A percentile compares a stretch with the other conserved stretches of the same genome.
Evolutionary conservation across 92 coral and sea anemone genomes (phyloP).

Genomic region (Epizoanthus stellaris): DNA sequence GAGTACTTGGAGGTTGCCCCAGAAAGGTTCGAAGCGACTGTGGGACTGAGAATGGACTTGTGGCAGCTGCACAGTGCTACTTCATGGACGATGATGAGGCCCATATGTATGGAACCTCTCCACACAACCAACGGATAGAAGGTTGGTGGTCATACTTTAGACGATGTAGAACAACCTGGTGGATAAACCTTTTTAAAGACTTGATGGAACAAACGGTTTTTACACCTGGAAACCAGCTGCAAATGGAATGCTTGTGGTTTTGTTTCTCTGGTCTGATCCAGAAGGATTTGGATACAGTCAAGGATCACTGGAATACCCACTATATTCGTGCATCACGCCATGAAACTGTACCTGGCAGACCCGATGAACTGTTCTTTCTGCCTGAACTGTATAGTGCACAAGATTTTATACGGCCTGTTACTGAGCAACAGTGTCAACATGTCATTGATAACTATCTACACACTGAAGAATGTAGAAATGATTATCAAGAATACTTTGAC

Average conservation of each 20-base stretch:
- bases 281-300: constrained; percentile 48
- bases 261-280: constrained; percentile 34
- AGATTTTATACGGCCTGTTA: constrained; percentile 50
- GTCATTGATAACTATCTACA: constrained; percentile 44
- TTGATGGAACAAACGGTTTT: constrained; percentile 45
- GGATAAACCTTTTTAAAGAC: constrained; percentile 61
- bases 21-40: constrained; percentile 28
- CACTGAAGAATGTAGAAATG: constrained; percentile 37
- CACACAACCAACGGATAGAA: constrained; percentile 13
- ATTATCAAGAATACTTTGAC: constrained; percentile 53
- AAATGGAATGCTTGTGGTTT: constrained; percentile 18
- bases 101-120: background rate
- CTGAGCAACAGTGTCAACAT: constrained; percentile 45
- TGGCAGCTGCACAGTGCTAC: constrained; percentile 27
- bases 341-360: constrained; percentile 54
- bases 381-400: constrained; percentile 44
- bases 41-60: constrained; percentile 35
- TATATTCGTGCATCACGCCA: constrained; percentile 49
- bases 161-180: constrained; percentile 39
- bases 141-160: constrained; percentile 26
- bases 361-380: constrained; percentile 34
- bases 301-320: constrained; percentile 53
- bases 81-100: background rate
- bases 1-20: constrained; percentile 13
- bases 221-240: constrained; percentile 47